phyloP scores from a whole-genome alignment of 2,797 vertebrate genomes.

The Helicolenus hilgendorfi region DNA sequence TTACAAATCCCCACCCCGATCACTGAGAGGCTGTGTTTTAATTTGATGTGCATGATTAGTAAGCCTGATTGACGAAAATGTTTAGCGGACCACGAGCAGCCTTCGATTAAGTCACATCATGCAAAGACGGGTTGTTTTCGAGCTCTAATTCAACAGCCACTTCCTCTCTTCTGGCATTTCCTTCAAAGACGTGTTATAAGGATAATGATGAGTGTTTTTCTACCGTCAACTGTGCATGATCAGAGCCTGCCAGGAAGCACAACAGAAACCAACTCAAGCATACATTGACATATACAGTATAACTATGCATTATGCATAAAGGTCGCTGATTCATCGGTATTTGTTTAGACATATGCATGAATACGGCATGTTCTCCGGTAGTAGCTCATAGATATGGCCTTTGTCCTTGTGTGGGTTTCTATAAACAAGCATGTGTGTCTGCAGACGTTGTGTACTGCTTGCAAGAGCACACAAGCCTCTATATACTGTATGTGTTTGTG shows the following conservation, averaged over 20 bases:
- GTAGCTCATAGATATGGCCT: neutral
- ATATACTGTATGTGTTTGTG: neutral
- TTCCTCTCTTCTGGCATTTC: conserved; percentile 7
- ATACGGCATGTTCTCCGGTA: conserved; percentile 13
- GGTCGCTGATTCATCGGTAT: neutral
- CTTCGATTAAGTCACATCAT: conserved; percentile 49
- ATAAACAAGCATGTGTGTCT: conserved; percentile 30
- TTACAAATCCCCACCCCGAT: conserved; percentile 54
- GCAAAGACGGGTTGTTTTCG: conserved; percentile 29
- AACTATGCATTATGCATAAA: conserved; percentile 1
- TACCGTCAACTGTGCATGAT: neutral
- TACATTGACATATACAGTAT: neutral
- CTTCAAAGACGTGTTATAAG: neutral
- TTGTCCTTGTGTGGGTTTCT: neutral
- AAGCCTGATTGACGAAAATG: conserved; percentile 74
- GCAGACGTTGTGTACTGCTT: conserved; percentile 27
- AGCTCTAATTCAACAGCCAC: conserved; percentile 7
- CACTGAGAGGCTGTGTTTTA: conserved; percentile 65
- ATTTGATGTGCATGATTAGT: conserved; percentile 75
- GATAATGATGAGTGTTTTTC: neutral
- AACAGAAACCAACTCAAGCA: neutral
- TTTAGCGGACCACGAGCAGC: conserved; percentile 35
- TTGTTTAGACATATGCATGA: conserved; percentile 11
- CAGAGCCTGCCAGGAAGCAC: neutral
- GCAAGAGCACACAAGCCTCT: neutral